A percentile compares a stretch with the other conserved stretches of the same genome.
Evolutionary conservation across 2,888 invertebrate genomes (phyloP).

Genomic region (Argyra leucocephala): DNA sequence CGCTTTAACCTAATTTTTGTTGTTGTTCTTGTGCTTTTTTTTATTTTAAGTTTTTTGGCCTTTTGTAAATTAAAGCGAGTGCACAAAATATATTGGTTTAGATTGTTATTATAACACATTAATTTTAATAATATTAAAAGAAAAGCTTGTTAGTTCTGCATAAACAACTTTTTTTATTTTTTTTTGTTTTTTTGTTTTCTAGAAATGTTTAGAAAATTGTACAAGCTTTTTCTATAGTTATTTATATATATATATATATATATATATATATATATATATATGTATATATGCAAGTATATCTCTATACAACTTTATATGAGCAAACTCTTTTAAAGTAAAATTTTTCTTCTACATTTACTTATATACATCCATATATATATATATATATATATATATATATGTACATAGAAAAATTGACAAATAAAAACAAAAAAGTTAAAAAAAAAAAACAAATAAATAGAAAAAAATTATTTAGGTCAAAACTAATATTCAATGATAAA

Average conservation of each 20-base stretch:
- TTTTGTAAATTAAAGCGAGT: too few relatives aligned
- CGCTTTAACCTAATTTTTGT: too few relatives aligned
- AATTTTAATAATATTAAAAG: background rate
- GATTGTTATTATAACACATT: too few relatives aligned
- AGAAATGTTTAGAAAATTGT: background rate
- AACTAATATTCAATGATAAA: conserved; percentile 1
- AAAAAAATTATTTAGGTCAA: background rate
- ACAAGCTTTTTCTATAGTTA: background rate
- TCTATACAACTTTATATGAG: too few relatives aligned
- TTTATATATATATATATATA: background rate
- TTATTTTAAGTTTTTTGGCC: too few relatives aligned
- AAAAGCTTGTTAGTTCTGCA: conserved; percentile 3
- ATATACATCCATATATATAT: background rate
- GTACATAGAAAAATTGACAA: background rate
- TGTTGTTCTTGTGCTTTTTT: too few relatives aligned
- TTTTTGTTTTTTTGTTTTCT: too few relatives aligned
- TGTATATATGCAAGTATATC: too few relatives aligned
- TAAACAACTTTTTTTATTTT: background rate
- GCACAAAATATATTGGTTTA: too few relatives aligned
- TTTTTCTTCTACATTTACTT: background rate
- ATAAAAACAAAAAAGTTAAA: background rate
- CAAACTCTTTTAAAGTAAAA: too few relatives aligned
- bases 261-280: background rate
- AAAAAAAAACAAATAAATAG: background rate
- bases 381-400: background rate